A percentile compares a stretch with the other conserved stretches of the same genome.
Evolutionary conservation across 2,113 vertebrate genomes (phyloP).

Genomic region (Tachysurus fulvidraco): DNA sequence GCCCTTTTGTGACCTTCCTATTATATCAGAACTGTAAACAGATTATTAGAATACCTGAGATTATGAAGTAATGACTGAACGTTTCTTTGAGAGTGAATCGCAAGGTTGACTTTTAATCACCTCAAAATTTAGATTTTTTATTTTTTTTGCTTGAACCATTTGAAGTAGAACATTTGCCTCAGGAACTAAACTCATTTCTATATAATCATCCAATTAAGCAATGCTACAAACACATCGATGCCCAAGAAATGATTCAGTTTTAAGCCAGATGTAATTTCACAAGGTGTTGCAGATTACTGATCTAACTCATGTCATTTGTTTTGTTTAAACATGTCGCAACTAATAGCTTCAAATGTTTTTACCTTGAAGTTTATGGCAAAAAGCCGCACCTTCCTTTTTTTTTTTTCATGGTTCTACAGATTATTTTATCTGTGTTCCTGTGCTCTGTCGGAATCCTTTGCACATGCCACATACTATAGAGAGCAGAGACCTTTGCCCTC

Average conservation of each 20-base stretch:
- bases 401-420: not conserved
- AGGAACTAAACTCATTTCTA: not conserved
- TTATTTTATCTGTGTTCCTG: slow-evolving; percentile 5
- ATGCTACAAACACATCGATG: not conserved
- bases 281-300: not conserved
- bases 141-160: too few species aligned
- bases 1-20: not conserved
- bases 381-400: not conserved
- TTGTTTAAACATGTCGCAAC: not conserved
- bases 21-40: not conserved
- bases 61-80: not conserved
- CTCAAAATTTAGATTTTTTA: not conserved
- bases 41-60: not conserved
- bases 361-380: not conserved
- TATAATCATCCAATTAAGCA: not conserved
- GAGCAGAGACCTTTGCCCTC: not conserved
- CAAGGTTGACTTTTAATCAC: not conserved
- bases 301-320: not conserved
- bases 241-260: not conserved
- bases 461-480: not conserved
- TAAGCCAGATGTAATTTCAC: not conserved
- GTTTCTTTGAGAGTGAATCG: not conserved
- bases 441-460: not conserved
- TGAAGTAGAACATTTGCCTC: not conserved
- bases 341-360: not conserved